Evolutionary conservation across 2,113 vertebrate genomes (phyloP), one percentile per base, ranked within the genome.

Genomic region (Dicrurus megarhynchus): DNA sequence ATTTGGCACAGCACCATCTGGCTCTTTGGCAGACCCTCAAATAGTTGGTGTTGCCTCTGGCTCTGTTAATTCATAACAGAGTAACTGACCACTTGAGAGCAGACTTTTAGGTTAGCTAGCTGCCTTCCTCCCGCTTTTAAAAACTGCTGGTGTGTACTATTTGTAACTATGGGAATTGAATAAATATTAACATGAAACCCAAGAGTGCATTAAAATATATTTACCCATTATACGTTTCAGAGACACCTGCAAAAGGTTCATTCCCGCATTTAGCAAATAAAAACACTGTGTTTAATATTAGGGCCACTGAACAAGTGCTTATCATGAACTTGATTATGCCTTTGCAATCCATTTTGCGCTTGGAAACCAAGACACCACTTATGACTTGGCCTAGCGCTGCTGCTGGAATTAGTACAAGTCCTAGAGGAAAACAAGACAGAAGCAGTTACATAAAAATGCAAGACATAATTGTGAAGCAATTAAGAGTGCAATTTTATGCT

Each of bases 361-460:
- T 98, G 41, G 98, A 98, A 96, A 98, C 94, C 94, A 98, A 89
- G 81, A 97, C 6, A 53, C 98, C 98, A 96, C 98, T 98, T 96
- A 98, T 91, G 83, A 98, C n/a, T 97, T 98, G 98, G 87, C 98
- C 98, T 81, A 98, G 80, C 24, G 98, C 98, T 87, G 98, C 98
- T 97, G 97, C 98, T 90, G 98, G 98, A 95, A 98, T 96, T 96
- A 98, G 93, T 83, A 98, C 90, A 96, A 98, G 94, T 28, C 98
- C 98, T 98, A 94, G 75, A 67, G 75, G 84, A 87, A 97, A 97
- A 97, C n/a, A 95, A 97, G 73, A 91, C 27, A 97, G 16, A 70
- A 71, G 55, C 19, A 93, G 55, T 97, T 88, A 97, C 30, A 96
- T 83, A 67, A 77, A 78, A 95, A 74, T 47, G 30, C 33, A 94